Conservation (phyloP, 2,113 vertebrate species). For the Macrotus californicus region DNA sequence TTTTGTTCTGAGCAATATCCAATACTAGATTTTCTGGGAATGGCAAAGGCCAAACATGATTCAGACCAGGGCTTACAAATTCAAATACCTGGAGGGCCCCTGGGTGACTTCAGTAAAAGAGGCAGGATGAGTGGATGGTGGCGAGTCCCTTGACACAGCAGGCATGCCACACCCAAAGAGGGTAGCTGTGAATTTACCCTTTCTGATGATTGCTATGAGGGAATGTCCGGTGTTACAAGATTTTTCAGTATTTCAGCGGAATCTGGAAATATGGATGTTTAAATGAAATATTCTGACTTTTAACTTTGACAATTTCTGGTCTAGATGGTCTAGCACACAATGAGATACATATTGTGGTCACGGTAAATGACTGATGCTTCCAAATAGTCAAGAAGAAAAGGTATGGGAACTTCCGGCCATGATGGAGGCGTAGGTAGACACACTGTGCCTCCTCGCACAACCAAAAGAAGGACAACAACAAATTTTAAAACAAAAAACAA, state of each 20-base stretch:
- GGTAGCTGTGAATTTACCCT: neutral
- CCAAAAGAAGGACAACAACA: too few species aligned
- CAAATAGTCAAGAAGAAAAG: neutral
- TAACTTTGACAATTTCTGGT: neutral
- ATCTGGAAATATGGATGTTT: neutral
- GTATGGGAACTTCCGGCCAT: too few species aligned
- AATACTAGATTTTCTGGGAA: conserved; percentile 45
- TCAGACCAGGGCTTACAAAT: conserved; percentile 36
- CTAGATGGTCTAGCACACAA: neutral
- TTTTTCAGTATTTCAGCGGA: neutral
- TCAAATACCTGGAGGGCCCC: neutral
- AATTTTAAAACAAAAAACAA: too few species aligned
- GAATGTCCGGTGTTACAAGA: neutral
- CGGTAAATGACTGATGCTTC: neutral
- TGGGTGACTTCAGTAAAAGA: neutral
- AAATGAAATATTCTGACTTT: conserved; percentile 8
- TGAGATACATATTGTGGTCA: neutral
- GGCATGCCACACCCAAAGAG: neutral
- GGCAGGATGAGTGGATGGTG: neutral
- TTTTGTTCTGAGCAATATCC: conserved; percentile 51
- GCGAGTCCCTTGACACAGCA: neutral
- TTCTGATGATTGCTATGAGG: neutral
- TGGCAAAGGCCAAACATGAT: conserved; percentile 34
- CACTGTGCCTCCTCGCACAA: too few species aligned
- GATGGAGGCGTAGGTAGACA: too few species aligned